Conservation (phyloP, 2,797 vertebrate species). For the Nothura maculosa region DNA sequence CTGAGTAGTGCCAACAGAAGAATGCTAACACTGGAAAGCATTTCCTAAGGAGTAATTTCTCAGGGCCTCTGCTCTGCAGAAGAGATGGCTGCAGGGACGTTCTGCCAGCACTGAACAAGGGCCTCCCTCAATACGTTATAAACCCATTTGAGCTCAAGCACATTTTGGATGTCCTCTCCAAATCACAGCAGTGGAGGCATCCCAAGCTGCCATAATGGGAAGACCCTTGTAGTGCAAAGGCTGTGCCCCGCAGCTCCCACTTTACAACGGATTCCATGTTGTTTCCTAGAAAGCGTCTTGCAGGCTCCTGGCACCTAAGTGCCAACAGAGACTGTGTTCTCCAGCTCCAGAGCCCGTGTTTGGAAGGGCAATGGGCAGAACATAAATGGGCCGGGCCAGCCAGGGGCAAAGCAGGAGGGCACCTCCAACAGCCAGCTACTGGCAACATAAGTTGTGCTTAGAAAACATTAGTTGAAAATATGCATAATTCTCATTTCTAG, state of each 20-base stretch:
- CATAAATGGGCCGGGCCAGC: neutral
- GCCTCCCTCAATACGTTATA: neutral
- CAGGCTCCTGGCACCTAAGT: neutral
- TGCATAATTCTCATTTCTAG: neutral
- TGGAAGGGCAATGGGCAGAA: accelerated
- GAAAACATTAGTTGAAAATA: too few relatives aligned
- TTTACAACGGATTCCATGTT: neutral
- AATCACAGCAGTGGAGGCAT: neutral
- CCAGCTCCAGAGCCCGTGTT: neutral
- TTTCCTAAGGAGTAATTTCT: constrained; percentile 1
- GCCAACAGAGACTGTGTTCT: neutral
- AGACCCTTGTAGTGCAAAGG: neutral
- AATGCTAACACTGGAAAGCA: neutral
- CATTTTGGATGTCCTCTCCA: neutral
- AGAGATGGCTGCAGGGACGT: neutral
- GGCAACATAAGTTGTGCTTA: neutral
- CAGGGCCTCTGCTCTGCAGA: neutral
- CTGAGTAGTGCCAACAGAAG: neutral
- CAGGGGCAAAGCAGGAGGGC: neutral
- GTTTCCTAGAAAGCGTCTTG: neutral
- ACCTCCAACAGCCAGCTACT: neutral
- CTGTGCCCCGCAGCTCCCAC: neutral
- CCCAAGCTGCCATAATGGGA: neutral
- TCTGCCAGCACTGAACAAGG: neutral
- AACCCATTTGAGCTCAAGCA: neutral